A percentile compares a stretch with the other conserved stretches of the same genome.
Conservation (phyloP, 2,888 invertebrate species). For the Zaprionus obscuricornis region DNA sequence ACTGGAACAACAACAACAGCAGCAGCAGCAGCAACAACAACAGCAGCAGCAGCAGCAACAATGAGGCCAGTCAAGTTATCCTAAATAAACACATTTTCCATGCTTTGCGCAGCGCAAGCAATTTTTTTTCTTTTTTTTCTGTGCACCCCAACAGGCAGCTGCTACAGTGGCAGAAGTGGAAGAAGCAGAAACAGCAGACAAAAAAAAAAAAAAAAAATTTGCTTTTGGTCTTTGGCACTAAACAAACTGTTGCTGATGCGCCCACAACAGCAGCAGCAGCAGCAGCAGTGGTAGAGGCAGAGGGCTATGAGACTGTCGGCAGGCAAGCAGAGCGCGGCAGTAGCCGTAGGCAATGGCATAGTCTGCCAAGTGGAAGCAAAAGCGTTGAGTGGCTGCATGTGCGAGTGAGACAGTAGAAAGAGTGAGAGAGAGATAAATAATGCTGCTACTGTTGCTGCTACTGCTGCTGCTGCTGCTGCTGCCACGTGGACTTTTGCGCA, state of each 20-base stretch:
- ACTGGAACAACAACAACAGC: conserved; percentile 41
- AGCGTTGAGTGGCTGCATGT: conserved; percentile 18
- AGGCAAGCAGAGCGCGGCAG: too few species aligned
- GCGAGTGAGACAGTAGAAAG: neutral
- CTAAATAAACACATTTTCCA: conserved; percentile 75
- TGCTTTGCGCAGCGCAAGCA: conserved; percentile 57
- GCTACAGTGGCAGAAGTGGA: conserved; percentile 5
- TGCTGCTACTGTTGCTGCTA: neutral
- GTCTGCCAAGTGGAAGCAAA: neutral
- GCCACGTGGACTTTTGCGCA: conserved; percentile 23
- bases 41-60: conserved; percentile 42
- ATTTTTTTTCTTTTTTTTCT: conserved; percentile 24
- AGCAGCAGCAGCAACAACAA: conserved; percentile 25
- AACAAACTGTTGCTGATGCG: conserved; percentile 65
- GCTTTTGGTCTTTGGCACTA: conserved; percentile 61
- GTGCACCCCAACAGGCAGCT: neutral
- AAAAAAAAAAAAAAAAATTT: conserved; percentile 40
- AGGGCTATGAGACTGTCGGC: too few species aligned
- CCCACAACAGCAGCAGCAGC: conserved; percentile 9
- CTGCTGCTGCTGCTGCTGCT: neutral
- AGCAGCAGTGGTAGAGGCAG: too few species aligned
- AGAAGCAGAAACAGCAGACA: conserved; percentile 1
- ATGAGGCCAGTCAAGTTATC: conserved; percentile 75
- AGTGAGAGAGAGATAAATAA: too few species aligned
- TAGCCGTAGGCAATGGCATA: neutral